Evolutionary conservation across 2,113 vertebrate genomes (phyloP), one percentile per base, ranked within the genome.

Genomic region (Australoheros scitulus): DNA sequence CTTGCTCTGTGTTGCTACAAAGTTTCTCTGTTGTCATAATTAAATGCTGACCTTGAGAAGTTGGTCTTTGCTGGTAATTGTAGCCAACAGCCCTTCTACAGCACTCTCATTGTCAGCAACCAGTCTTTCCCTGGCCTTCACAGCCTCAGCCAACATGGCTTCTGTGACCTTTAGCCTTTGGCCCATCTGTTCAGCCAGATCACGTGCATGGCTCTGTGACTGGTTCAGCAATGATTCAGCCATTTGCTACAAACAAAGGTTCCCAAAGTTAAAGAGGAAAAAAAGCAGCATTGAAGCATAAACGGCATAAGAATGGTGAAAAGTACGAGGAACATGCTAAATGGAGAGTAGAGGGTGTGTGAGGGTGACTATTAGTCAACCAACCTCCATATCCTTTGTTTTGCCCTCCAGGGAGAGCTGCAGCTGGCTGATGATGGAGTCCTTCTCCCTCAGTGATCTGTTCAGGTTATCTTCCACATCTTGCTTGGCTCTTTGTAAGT

Each of bases 311-410:
- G 1, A 7, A 8, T 52, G 2, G n/a, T 13, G 75, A 78, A 74
- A 87, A 57, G n/a, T 13, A 47, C 5, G 32, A 22, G 2, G 34
- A 13, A 36, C 2, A 36, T 15, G 3, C 2, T 63, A 34, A 61
- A 72, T 7, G 52, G 29, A 41, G 24, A 77, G 17, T 32, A 76
- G 15, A 56, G 24, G 1, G 5, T 14, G 5, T 32, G 61, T 50
- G n/a, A 20, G 10, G 11, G 43, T 10, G 24, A 38, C 13, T 36
- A 13, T 60, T 50, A 22, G 11, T 32, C 7, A 36, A 77, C 81
- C 92, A 77, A 98, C 98, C 95, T 97, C 96, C 57, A 97, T 89
- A 75, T 97, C 96, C 70, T 94, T 95, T 41, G 92, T 94, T 89
- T 95, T 96, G 70, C 93, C 94, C 84, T 96, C 92, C 81, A 96